Evolutionary conservation across 2,888 invertebrate genomes (phyloP).

Genomic region (Carcina quercana): DNA sequence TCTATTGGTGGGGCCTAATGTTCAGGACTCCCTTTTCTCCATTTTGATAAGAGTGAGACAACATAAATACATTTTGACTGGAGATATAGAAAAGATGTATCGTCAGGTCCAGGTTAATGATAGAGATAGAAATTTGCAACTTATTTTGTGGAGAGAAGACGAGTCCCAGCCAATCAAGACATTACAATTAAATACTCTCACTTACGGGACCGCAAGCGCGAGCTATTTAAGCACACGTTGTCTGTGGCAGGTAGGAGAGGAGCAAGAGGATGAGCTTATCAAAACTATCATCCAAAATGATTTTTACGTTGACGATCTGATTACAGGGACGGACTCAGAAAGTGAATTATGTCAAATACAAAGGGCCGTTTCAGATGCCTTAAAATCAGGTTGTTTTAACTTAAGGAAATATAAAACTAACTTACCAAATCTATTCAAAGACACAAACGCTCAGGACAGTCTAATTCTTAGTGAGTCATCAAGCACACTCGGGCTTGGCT

Average conservation of each 20-base stretch:
- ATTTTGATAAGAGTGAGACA: slow-evolving; percentile 12
- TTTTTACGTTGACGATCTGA: slow-evolving; percentile 15
- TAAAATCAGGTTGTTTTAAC: slow-evolving; percentile 13
- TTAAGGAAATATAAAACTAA: slow-evolving; percentile 16
- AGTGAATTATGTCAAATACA: slow-evolving; percentile 9
- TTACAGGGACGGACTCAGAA: slow-evolving; percentile 12
- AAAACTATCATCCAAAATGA: slow-evolving; percentile 14
- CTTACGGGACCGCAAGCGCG: slow-evolving; percentile 17
- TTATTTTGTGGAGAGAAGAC: slow-evolving; percentile 15
- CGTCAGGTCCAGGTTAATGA: slow-evolving; percentile 11
- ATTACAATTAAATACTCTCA: slow-evolving; percentile 14
- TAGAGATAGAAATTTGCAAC: slow-evolving; percentile 8
- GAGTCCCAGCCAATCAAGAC: slow-evolving; percentile 8
- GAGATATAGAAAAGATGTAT: slow-evolving; percentile 18
- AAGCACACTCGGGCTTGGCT: slow-evolving; percentile 17
- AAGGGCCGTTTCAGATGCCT: slow-evolving; percentile 5
- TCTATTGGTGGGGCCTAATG: slow-evolving; percentile 13
- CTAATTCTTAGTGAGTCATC: slow-evolving; percentile 16
- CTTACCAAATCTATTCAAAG: slow-evolving; percentile 7
- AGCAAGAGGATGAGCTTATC: slow-evolving; percentile 6
- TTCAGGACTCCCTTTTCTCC: slow-evolving; percentile 16
- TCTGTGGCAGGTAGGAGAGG: slow-evolving; percentile 16
- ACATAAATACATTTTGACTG: slow-evolving; percentile 12
- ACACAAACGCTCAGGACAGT: slow-evolving; percentile 6
- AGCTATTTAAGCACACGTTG: slow-evolving; percentile 16